Percentiles rank a stretch among this genome's conserved stretches.
These are phyloP conservation scores for Cheilosia urbana DNA, from an alignment of 2,888 invertebrate species.

Conservation along the genomic window DNA sequence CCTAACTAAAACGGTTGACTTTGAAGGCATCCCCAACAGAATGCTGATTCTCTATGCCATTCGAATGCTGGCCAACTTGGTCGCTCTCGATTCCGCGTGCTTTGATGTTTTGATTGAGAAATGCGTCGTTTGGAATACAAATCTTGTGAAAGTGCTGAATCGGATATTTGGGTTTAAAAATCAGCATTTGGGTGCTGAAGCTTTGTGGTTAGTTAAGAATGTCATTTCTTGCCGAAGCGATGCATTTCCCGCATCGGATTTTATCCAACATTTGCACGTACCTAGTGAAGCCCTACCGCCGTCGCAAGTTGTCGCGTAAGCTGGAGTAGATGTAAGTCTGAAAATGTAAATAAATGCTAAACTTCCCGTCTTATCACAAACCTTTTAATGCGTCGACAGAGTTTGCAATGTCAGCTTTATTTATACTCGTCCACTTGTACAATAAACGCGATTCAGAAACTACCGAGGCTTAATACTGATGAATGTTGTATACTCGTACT, in stretches of 20 bases:
- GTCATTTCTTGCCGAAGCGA: conserved; percentile 42
- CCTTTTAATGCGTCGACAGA: no score
- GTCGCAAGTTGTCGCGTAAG: not conserved
- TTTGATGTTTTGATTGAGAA: conserved; percentile 68
- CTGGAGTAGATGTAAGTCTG: not conserved
- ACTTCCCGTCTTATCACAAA: not conserved
- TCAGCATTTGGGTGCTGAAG: conserved; percentile 73
- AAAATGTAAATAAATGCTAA: conserved; percentile 44
- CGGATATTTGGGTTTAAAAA: conserved; percentile 77
- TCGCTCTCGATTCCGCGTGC: conserved; percentile 68
- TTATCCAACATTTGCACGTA: conserved; percentile 50
- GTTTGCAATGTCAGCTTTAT: no score
- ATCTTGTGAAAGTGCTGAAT: conserved; percentile 77
- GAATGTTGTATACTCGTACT: no score
- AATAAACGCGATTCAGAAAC: no score
- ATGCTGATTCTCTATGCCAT: conserved; percentile 77
- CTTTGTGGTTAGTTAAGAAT: conserved; percentile 79
- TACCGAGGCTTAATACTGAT: no score
- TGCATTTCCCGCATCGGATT: conserved; percentile 49
- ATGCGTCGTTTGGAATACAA: conserved; percentile 74
- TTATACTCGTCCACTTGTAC: no score
- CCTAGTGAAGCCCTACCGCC: conserved; percentile 33
- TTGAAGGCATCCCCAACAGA: conserved; percentile 59
- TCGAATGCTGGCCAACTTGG: conserved; percentile 78
- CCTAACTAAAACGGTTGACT: conserved; percentile 68